A percentile compares a stretch with the other conserved stretches of the same genome.
Conservation (phyloP, 2,797 vertebrate species). For the Periophthalmus magnuspinnatus region DNA sequence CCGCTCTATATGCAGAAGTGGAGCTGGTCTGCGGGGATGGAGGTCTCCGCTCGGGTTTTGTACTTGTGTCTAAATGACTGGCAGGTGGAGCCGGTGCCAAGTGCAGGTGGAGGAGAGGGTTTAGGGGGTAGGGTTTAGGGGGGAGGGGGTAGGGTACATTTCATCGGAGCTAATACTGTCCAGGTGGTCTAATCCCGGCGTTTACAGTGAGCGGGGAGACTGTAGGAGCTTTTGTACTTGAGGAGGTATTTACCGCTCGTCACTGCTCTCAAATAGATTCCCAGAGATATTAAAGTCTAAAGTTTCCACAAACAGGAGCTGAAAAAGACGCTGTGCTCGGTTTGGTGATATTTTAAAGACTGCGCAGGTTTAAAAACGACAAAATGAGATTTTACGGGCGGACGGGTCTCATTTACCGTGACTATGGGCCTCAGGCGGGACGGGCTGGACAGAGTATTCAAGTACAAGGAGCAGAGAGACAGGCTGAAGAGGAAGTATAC, state of each 20-base stretch:
- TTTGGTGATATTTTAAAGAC: not conserved
- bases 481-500: too few relatives aligned
- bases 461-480: too few relatives aligned
- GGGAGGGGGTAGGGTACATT: constrained; percentile 34
- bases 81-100: constrained; percentile 71
- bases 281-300: constrained; percentile 20
- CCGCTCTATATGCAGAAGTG: constrained; percentile 73
- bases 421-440: not conserved
- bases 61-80: constrained; percentile 70
- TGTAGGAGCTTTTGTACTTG: constrained; percentile 38
- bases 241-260: constrained; percentile 34
- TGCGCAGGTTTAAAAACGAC: not conserved
- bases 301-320: constrained; percentile 13
- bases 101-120: constrained; percentile 65
- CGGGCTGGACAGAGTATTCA: not conserved
- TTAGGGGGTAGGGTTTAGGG: not conserved
- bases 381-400: constrained; percentile 2
- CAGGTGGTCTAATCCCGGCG: constrained; percentile 68
- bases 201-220: constrained; percentile 35
- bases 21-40: constrained; percentile 59
- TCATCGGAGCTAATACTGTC: constrained; percentile 42
- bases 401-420: not conserved
- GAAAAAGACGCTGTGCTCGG: constrained; percentile 3
- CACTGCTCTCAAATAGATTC: constrained; percentile 38
- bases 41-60: constrained; percentile 63